Evolutionary conservation across 2,797 vertebrate genomes (phyloP), one percentile per base, ranked within the genome.

Genomic region (Triplophysa bombifrons): DNA sequence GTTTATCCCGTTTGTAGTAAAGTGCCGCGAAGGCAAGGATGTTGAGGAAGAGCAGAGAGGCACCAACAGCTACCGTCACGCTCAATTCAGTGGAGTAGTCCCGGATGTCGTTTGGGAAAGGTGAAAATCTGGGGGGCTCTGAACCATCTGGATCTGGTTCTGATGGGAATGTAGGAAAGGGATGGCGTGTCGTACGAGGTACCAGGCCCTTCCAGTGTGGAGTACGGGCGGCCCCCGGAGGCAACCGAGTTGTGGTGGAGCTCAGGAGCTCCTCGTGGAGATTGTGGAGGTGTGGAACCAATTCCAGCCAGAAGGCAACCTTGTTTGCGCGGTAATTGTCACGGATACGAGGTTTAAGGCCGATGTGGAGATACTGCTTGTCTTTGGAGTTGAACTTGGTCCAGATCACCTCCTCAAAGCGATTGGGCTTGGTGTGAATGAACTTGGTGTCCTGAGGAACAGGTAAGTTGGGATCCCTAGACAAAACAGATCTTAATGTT

Each of bases 391-490:
- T 96, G 90, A 97, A 98, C 91, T 97, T 97, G 85, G 95, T 96
- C 96, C 96, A 98, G 81, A 97, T 97, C 66, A 98, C 96, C 87
- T 98, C 97, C 89, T 98, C 96, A 17, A 98, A 98, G 81, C 96
- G 96, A 88, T 98, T 98, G 74, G 96, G 96, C 69, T 98, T 98
- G 51, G 96, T 98, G 92, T 98, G 97, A 88, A 98, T 98, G 88
- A 98, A 98, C 88, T 98, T 97, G 84, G 96, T 98, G 91, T 98
- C 96, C 83, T 98, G 96, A 0, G 96, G 96, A 10, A 98, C 96
- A 0, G 96, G 96, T 80, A 97, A 92, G 90, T 97, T 98, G 41
- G 96, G 96, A 84, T 96, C 96, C 30, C 96, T 97, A 20, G 4
- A 55, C 20, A 34, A 4, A 46, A 65, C 44, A 60, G 4, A 60